Percentiles rank a stretch among this genome's conserved stretches.
Evolutionary conservation across 2,113 vertebrate genomes (phyloP).

Genomic region (Puffinus mauretanicus): DNA sequence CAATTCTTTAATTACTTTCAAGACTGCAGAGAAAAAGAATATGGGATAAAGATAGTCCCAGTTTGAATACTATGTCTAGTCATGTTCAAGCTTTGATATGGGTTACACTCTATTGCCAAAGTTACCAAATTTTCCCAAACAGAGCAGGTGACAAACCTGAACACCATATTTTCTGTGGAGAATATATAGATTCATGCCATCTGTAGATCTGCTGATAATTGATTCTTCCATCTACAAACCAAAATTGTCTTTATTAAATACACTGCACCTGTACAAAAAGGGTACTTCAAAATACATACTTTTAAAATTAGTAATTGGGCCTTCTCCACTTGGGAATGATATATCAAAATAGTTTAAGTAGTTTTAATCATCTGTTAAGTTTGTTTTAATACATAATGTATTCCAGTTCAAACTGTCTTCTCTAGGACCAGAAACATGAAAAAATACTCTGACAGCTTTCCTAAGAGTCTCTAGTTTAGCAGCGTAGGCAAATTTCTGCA

Average conservation of each 20-base stretch:
- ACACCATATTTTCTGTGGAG: neutral
- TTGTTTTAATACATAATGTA: neutral
- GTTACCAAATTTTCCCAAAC: neutral
- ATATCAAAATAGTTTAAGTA: neutral
- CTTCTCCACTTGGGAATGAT: neutral
- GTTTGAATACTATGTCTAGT: neutral
- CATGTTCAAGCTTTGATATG: neutral
- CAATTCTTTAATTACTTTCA: neutral
- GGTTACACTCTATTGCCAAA: neutral
- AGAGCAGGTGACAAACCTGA: neutral
- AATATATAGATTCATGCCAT: neutral
- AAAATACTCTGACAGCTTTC: neutral
- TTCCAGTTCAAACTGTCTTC: neutral
- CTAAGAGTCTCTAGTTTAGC: neutral
- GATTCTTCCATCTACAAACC: neutral
- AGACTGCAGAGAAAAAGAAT: neutral
- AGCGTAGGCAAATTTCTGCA: neutral
- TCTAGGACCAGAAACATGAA: neutral
- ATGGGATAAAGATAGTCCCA: neutral
- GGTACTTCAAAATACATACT: neutral
- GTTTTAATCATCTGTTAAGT: neutral
- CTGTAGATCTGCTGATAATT: neutral
- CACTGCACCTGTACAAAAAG: neutral
- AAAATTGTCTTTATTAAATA: neutral
- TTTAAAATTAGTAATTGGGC: neutral